A percentile compares a stretch with the other conserved stretches of the same genome.
Evolutionary conservation across 1,140 invertebrate species (phyloP).

Genomic region (Leptinotarsa texana): DNA sequence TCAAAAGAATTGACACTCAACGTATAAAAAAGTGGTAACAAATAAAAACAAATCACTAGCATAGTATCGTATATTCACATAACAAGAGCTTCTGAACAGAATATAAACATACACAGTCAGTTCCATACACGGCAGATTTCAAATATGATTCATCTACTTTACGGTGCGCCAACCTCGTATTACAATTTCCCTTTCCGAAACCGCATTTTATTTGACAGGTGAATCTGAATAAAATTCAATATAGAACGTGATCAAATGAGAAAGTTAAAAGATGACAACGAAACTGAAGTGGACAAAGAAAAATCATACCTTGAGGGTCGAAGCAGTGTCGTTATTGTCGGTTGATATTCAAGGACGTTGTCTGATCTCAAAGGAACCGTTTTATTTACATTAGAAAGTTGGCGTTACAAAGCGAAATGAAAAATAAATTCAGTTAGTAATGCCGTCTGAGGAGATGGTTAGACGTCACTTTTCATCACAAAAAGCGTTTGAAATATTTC

Average conservation of each 20-base stretch:
- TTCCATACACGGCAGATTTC: background rate
- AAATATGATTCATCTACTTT: background rate
- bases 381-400: constrained; percentile 9
- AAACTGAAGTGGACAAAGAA: constrained; percentile 8
- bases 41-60: too few species aligned
- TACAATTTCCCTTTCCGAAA: background rate
- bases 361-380: background rate
- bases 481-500: constrained; percentile 3
- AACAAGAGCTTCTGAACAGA: background rate
- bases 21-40: background rate
- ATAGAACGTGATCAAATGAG: constrained; percentile 8
- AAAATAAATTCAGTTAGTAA: background rate
- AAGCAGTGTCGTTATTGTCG: constrained; percentile 1
- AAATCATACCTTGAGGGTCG: constrained; percentile 5
- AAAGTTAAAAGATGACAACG: constrained; percentile 5
- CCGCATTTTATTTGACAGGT: constrained; percentile 5
- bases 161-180: background rate
- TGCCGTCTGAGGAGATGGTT: background rate
- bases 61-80: background rate
- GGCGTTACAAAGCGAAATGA: constrained; percentile 1
- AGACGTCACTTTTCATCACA: constrained; percentile 1
- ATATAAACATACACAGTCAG: background rate
- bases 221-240: constrained; percentile 6
- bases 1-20: background rate
- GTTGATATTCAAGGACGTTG: constrained; percentile 5